Conservation (phyloP, 2,797 vertebrate genomes). For the Carduelis carduelis region DNA sequence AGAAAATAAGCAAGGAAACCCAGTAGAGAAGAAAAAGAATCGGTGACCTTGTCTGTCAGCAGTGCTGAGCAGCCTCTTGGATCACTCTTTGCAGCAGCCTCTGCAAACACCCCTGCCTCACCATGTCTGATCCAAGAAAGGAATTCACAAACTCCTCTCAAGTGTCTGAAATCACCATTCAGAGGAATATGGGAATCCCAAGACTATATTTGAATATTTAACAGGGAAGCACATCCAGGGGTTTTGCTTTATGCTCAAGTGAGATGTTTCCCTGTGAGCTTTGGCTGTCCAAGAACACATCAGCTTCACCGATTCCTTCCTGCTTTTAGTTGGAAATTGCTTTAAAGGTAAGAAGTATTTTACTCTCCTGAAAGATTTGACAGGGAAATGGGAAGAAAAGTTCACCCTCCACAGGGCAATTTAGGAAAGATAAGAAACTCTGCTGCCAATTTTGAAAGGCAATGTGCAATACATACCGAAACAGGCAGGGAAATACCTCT, state of each 20-base stretch:
- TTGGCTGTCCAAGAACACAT: not conserved
- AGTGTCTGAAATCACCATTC: not conserved
- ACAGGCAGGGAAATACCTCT: slow-evolving; percentile 23
- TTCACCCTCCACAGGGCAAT: not conserved
- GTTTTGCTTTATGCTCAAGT: not conserved
- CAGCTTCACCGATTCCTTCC: not conserved
- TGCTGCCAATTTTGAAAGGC: not conserved
- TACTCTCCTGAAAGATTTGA: not conserved
- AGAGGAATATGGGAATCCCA: not conserved
- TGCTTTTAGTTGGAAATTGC: not conserved
- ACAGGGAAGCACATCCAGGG: not conserved
- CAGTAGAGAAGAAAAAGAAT: not conserved
- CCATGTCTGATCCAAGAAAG: fast-evolving
- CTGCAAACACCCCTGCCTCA: not conserved
- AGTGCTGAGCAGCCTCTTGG: not conserved
- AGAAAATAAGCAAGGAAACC: slow-evolving; percentile 2
- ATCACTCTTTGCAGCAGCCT: not conserved
- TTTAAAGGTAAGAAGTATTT: not conserved
- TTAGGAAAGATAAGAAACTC: not conserved
- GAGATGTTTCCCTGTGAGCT: not conserved
- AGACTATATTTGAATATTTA: not conserved
- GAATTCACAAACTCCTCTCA: not conserved
- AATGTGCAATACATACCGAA: not conserved
- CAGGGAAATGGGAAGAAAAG: not conserved
- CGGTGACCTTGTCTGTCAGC: not conserved